Evolutionary conservation across 2,797 vertebrate genomes (phyloP).

Genomic region (Cuculus canorus): DNA sequence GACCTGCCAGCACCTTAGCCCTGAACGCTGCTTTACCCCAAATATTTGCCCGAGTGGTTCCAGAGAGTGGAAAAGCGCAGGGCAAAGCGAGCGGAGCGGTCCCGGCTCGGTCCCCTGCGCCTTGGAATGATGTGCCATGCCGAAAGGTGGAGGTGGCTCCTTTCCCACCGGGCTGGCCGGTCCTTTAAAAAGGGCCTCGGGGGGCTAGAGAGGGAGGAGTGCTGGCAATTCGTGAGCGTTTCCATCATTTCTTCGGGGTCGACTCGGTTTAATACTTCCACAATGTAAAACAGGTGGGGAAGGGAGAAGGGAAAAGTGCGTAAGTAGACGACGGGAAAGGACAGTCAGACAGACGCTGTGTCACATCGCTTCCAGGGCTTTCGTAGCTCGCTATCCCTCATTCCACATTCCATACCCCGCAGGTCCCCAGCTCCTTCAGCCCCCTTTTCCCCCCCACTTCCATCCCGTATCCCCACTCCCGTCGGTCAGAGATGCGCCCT

Average conservation of each 20-base stretch:
- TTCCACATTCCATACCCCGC: not conserved
- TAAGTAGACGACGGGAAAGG: not conserved
- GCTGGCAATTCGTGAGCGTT: not conserved
- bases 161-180: not conserved
- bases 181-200: too few species aligned
- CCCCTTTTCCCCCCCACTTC: too few species aligned
- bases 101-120: not conserved
- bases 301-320: not conserved
- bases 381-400: too few species aligned
- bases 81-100: not conserved
- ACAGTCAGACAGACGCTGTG: not conserved
- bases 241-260: too few species aligned
- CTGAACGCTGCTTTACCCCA: not conserved
- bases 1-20: not conserved
- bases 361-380: not conserved
- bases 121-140: not conserved
- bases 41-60: not conserved
- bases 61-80: not conserved
- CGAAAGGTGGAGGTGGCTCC: not conserved
- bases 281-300: not conserved
- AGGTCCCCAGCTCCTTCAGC: not conserved
- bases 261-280: not conserved
- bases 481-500: not conserved
- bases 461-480: not conserved
- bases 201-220: not conserved